Conservation (phyloP, 2,113 vertebrate genomes). For the Solea senegalensis region DNA sequence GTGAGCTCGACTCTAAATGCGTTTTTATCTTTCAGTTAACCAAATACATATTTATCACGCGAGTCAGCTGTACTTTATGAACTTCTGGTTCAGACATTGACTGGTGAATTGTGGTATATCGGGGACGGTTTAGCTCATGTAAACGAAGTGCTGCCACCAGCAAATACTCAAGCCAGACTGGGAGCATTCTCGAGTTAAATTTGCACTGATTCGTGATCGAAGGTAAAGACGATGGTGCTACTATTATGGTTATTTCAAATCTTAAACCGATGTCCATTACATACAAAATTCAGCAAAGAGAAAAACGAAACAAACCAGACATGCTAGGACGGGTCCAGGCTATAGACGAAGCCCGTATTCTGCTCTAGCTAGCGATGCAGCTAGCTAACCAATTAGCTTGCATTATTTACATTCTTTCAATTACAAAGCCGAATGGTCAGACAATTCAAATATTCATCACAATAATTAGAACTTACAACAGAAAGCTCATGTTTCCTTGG, state of each 20-base stretch:
- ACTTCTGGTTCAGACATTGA: background rate
- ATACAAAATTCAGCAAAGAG: background rate
- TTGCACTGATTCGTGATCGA: too few relatives aligned
- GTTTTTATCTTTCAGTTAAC: background rate
- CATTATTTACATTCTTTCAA: background rate
- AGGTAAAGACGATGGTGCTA: too few relatives aligned
- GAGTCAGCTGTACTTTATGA: background rate
- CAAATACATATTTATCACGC: background rate
- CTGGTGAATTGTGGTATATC: background rate
- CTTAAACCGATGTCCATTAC: too few relatives aligned
- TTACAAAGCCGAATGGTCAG: background rate
- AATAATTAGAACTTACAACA: conserved; percentile 74
- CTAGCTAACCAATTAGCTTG: conserved; percentile 8
- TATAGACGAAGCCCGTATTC: conserved; percentile 56
- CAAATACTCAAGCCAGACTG: conserved; percentile 47
- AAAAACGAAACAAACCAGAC: background rate
- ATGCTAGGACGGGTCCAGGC: conserved; percentile 37
- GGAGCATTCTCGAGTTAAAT: background rate
- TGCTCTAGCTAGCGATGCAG: conserved; percentile 39
- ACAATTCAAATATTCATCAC: background rate
- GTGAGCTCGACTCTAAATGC: too few relatives aligned
- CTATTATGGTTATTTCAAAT: too few relatives aligned
- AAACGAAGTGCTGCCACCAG: conserved; percentile 45
- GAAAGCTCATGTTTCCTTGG: conserved; percentile 79
- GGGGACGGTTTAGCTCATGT: conserved; percentile 4